phyloP scores from a whole-genome alignment of 2,888 invertebrate species.

The Heliconius ethilla region DNA sequence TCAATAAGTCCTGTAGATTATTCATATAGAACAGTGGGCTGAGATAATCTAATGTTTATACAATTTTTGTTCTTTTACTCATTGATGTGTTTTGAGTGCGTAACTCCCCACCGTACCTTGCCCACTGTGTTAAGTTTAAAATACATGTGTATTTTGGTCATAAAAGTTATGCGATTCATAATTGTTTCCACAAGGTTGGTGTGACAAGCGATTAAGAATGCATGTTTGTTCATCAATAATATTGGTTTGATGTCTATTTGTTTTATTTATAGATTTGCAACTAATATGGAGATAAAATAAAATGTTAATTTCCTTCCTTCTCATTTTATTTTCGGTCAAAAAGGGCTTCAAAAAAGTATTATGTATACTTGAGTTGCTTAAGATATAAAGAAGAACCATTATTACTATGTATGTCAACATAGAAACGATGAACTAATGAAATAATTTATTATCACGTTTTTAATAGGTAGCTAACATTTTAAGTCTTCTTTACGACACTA shows the following conservation, averaged over 20 bases:
- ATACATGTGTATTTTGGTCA: background rate
- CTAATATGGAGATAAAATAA: background rate
- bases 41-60: background rate
- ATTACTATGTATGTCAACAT: too few species aligned
- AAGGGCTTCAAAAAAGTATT: too few species aligned
- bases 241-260: background rate
- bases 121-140: background rate
- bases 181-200: background rate
- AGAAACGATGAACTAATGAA: too few species aligned
- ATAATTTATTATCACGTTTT: too few species aligned
- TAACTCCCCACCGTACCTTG: background rate
- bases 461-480: background rate
- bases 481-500: background rate
- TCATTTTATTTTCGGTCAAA: background rate
- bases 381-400: too few species aligned
- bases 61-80: background rate
- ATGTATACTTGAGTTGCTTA: too few species aligned
- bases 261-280: background rate
- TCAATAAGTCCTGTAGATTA: constrained; percentile 10
- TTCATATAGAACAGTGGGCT: background rate
- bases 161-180: background rate
- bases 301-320: background rate
- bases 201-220: constrained; percentile 7
- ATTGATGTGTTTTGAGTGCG: background rate
- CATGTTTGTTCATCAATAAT: background rate